Evolutionary conservation across 2,888 invertebrate genomes (phyloP), one percentile per base, ranked within the genome.

Genomic region (Cheilosia pagana): DNA sequence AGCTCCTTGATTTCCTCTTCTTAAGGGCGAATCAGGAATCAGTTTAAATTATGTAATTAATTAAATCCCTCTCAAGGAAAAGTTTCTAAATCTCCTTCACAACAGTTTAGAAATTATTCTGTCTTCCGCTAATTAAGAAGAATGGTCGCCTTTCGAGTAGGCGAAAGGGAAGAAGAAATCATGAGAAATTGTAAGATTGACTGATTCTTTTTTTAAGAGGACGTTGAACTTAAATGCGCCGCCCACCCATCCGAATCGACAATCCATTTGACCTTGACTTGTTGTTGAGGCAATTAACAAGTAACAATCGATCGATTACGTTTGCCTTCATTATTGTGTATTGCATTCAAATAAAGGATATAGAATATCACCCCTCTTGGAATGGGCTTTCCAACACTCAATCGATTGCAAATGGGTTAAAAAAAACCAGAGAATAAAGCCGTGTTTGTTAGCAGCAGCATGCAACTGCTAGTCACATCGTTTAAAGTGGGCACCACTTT

Each of bases 401-500:
- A 39, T 43, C n/a, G 23, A 8, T 25, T 25, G 35, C 6, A 7
- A n/a, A n/a, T 23, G 14, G 2, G 3, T 7, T 23, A 21, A 14
- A 7, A 41, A 59, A 39, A 63, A 63, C 55, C 45, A 55, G n/a
- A 74, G 48, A 48, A 31, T 2, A 25, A 63, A 31, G 43, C 23
- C 31, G 45, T 63, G 72, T 63, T 55, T 74, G 31, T 52, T 21
- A 19, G 67, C 67, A 19, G 67, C 67, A 48, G 10, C n/a, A 59
- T 67, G 67, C 16, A 23, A 21, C 7, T 70, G 59, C 8, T 23
- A 35, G 35, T 35, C 55, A 63, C 62, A 74, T 48, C 63, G 48
- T 74, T 72, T 35, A 63, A 63, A 55, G 62, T 74, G 74, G 63
- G 48, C 48, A 63, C 35, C 55, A 74, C 45, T 74, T 45, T 8